Evolutionary conservation across 2,113 vertebrate genomes (phyloP).

Genomic region (Lycocorax pyrrhopterus): DNA sequence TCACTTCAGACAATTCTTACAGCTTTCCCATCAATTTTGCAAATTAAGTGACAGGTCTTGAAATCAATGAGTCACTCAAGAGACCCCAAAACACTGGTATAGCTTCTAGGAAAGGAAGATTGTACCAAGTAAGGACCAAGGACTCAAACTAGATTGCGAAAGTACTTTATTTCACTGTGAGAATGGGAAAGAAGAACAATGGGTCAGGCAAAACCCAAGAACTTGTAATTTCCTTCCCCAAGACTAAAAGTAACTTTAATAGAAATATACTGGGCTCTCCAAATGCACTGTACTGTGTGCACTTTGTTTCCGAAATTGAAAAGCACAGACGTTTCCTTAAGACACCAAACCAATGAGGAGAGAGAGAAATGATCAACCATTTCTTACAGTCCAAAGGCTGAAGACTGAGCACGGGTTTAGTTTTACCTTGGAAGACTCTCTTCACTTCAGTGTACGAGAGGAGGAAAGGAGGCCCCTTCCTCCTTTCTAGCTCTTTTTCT

Average conservation of each 20-base stretch:
- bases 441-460: background rate
- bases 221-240: background rate
- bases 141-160: background rate
- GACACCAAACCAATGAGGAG: background rate
- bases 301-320: background rate
- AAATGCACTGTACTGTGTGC: background rate
- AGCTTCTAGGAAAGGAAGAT: background rate
- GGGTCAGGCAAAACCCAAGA: background rate
- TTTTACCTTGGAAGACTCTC: background rate
- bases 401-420: background rate
- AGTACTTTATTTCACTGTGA: background rate
- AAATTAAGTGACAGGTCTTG: background rate
- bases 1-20: background rate
- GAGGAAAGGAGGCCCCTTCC: background rate
- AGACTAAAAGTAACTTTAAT: background rate
- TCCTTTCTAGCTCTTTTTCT: background rate
- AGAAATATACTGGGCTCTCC: background rate
- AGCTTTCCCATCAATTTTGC: background rate
- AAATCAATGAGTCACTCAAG: background rate
- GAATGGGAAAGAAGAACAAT: background rate
- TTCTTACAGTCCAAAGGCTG: background rate
- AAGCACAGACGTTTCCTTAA: background rate
- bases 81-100: background rate
- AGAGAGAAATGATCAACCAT: background rate
- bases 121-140: background rate